Percentiles rank a stretch among this genome's conserved stretches.
phyloP scores from a whole-genome alignment of 2,797 vertebrate genomes.

The Melanotaenia trifasciata region DNA sequence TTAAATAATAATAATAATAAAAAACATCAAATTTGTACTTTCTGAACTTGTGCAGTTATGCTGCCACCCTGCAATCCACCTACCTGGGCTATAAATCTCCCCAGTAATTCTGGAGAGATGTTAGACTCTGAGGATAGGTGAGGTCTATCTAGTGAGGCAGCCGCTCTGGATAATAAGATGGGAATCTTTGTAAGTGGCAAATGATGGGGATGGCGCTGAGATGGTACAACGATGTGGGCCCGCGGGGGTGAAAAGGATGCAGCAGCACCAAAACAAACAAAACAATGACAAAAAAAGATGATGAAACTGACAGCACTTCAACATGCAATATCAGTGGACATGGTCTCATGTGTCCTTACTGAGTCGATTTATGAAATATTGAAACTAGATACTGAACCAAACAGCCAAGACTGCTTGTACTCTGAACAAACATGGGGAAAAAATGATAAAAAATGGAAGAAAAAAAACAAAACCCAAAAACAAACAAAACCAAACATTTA shows the following conservation, averaged over 20 bases:
- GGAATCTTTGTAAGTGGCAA: slow-evolving; percentile 91
- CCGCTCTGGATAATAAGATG: slow-evolving; percentile 84
- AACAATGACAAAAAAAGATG: slow-evolving; percentile 43
- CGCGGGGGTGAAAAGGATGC: slow-evolving; percentile 34
- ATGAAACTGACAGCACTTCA: slow-evolving; percentile 37
- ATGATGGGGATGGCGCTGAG: slow-evolving; percentile 86
- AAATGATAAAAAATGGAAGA: neutral
- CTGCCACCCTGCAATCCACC: slow-evolving; percentile 34
- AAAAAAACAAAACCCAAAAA: neutral
- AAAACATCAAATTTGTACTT: neutral
- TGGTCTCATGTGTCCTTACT: slow-evolving; percentile 15
- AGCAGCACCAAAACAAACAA: slow-evolving; percentile 46
- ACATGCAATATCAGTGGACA: slow-evolving; percentile 37
- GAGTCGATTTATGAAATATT: neutral
- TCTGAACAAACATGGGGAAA: neutral
- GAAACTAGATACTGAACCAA: neutral
- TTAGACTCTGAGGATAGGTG: slow-evolving; percentile 83
- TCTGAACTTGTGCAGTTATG: slow-evolving; percentile 20
- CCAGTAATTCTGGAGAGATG: slow-evolving; percentile 63
- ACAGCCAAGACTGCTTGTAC: neutral
- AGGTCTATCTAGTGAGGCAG: slow-evolving; percentile 74
- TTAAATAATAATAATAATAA: neutral
- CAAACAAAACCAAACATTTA: neutral
- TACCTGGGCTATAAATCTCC: slow-evolving; percentile 73
- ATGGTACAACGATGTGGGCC: slow-evolving; percentile 62